These are phyloP conservation scores for Cephus spinipes DNA, from an alignment of 2,888 invertebrate species.

Conservation along the genomic window DNA sequence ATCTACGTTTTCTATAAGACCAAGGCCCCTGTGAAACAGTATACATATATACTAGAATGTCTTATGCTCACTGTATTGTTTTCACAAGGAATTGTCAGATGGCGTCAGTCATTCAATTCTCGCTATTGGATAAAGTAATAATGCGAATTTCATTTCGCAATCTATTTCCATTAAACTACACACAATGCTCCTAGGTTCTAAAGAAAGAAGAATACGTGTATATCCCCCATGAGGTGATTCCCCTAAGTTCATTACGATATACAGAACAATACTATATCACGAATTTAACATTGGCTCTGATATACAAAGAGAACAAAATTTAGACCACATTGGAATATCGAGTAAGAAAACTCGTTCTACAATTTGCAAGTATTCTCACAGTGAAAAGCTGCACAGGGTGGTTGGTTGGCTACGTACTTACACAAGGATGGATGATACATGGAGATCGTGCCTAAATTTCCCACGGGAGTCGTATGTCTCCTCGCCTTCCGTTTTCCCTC, in stretches of 20 bases:
- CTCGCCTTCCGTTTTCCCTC: constrained; percentile 27
- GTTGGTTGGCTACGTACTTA: constrained; percentile 40
- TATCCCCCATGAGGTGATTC: not conserved
- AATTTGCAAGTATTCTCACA: not conserved
- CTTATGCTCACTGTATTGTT: not conserved
- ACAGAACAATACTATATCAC: too few species aligned
- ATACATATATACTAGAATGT: not conserved
- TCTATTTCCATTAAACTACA: not conserved
- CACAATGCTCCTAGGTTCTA: not conserved
- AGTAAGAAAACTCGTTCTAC: not conserved
- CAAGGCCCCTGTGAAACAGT: not conserved
- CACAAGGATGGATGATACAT: constrained; percentile 56
- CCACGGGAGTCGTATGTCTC: constrained; percentile 54
- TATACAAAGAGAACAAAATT: not conserved
- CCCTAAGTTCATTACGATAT: not conserved
- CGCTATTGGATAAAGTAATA: not conserved
- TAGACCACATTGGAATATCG: not conserved
- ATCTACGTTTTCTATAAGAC: not conserved
- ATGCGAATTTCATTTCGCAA: not conserved
- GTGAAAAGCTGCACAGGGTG: not conserved
- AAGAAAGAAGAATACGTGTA: not conserved
- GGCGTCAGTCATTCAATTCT: not conserved
- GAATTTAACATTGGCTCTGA: not conserved
- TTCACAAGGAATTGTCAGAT: not conserved
- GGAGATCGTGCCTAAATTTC: constrained; percentile 60